Evolutionary conservation across 2,888 invertebrate genomes (phyloP).

Genomic region (Heliothis peltigera): DNA sequence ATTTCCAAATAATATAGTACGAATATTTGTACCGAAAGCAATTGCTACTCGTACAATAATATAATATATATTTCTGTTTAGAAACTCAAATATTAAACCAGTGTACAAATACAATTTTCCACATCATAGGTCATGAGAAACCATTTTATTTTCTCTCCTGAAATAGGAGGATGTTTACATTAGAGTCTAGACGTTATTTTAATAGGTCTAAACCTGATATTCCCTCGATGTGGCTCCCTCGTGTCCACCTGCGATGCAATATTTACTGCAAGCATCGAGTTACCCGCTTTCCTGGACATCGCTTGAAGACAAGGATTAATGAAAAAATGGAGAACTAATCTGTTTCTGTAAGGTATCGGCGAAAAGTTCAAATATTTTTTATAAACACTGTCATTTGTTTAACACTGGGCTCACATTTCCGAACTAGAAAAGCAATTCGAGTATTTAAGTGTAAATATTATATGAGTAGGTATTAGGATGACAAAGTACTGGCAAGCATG

Average conservation of each 20-base stretch:
- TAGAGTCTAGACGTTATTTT: conserved; percentile 52
- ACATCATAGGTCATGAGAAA: not conserved
- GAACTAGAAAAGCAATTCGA: too few relatives aligned
- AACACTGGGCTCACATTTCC: too few relatives aligned
- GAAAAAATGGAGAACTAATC: conserved; percentile 16
- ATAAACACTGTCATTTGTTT: too few relatives aligned
- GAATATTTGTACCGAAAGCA: not conserved
- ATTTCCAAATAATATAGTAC: not conserved
- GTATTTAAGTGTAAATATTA: too few relatives aligned
- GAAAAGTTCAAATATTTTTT: not conserved
- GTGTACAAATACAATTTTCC: not conserved
- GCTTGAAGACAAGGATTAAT: not conserved
- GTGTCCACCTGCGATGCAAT: conserved; percentile 45
- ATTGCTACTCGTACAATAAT: not conserved
- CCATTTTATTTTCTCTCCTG: conserved; percentile 1
- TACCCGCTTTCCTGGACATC: conserved; percentile 20
- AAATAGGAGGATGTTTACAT: conserved; percentile 27
- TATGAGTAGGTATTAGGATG: too few relatives aligned
- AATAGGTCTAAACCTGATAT: conserved; percentile 46
- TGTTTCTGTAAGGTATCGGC: not conserved
- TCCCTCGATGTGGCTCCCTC: conserved; percentile 4
- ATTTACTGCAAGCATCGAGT: conserved; percentile 44
- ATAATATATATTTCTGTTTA: not conserved
- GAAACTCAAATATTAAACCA: not conserved
- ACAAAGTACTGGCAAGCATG: too few relatives aligned